Evolutionary conservation across 2,113 vertebrate species (phyloP).

Genomic region (Podarcis cretensis): DNA sequence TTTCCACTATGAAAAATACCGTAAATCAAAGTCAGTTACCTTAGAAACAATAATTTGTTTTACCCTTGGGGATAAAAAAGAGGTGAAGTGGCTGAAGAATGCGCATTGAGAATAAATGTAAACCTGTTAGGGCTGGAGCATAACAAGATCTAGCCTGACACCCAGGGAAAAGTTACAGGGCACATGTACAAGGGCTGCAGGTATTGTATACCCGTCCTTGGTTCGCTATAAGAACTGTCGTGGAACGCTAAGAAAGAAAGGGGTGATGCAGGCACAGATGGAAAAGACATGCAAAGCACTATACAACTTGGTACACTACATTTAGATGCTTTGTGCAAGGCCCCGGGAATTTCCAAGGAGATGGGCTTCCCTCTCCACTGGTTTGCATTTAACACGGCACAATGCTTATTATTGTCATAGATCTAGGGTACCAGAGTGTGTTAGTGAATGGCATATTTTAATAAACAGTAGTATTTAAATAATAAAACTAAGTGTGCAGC

Average conservation of each 20-base stretch:
- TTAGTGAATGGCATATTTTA: no score
- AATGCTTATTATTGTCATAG: background rate
- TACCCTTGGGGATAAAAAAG: background rate
- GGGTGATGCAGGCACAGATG: background rate
- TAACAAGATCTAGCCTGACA: background rate
- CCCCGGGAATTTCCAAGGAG: background rate
- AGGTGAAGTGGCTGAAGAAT: background rate
- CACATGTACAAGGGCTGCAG: background rate
- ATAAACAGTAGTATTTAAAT: no score
- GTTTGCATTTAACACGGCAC: background rate
- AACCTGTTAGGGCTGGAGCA: background rate
- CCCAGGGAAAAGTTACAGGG: background rate
- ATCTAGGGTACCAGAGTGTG: no score
- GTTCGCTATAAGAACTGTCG: background rate
- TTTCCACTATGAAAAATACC: background rate
- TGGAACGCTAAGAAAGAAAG: background rate
- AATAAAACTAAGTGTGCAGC: no score
- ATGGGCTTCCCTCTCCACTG: background rate
- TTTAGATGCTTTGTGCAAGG: background rate
- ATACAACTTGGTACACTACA: background rate
- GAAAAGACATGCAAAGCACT: background rate
- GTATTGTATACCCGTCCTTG: background rate
- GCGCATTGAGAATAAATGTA: accelerated
- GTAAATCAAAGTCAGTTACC: background rate
- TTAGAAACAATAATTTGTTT: background rate